Base-by-base conservation (phyloP, 2,797 vertebrate species). In the Tenualosa ilisha region DNA sequence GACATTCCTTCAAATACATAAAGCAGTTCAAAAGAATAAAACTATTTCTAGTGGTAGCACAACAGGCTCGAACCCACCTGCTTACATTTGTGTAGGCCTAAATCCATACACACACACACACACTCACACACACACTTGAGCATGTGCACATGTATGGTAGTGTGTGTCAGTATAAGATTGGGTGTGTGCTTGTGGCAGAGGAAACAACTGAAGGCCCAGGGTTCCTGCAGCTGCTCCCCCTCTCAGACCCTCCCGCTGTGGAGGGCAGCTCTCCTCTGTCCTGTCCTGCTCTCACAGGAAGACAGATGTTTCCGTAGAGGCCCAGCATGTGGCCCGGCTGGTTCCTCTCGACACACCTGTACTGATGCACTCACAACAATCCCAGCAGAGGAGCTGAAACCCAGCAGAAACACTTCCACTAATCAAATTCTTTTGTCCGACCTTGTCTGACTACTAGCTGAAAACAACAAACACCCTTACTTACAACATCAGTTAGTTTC, bases 301-400 rank as follows among this genome's bases (percentile, higher is more conserved):
- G 46, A 85, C 87, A 87, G 84, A 89, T 87, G 85, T 85, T 87
- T 88, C 87, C 83, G 82, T 81, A 61, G 86, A 87, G 86, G 83
- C 65, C 50, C 81, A 31, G 79, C 46, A 85, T 59, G 54, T 15
- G 59, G 82, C 26, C 24, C 17, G 68, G 31, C 72, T 63, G 82
- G 85, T 51, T 83, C 43, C 31, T 79, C 72, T 79, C 37, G 7
- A 56, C 17, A 83, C 82, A 86, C 85, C 85, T 83, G 85, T 22
- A 17, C 85, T 17, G 31, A 17, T 51, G 75, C 26, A 22, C 72
- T 51, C n/a, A 56, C 43, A 82, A 40, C 54, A 37, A 40, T 37
- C 37, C 72, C 37, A 43, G 22, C 72, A 79, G 72, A 43, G 40
- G 17, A 43, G 82, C 65, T 37, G 43, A 17, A 17, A 20, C 15